These are phyloP conservation scores for Sardinella longiceps DNA, from an alignment of 2,797 vertebrate genomes.

Conservation along the genomic window DNA sequence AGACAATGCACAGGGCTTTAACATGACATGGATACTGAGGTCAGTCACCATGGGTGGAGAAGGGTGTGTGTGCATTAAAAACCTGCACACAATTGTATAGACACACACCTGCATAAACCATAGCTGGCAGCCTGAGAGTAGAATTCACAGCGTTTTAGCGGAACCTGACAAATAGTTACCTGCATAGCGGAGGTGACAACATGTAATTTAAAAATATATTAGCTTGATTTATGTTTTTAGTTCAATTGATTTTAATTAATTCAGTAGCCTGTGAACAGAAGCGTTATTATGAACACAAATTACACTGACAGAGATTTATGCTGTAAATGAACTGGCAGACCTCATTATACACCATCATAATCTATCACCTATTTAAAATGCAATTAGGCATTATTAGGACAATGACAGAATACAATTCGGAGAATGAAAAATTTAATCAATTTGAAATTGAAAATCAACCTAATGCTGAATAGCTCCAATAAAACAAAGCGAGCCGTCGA, in stretches of 20 bases:
- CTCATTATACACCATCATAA: slow-evolving; percentile 73
- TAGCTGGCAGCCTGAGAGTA: background rate
- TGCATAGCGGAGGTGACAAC: slow-evolving; percentile 61
- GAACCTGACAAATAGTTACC: slow-evolving; percentile 55
- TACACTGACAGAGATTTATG: slow-evolving; percentile 75
- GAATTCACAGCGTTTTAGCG: background rate
- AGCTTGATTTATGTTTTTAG: slow-evolving; percentile 71
- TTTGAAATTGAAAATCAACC: slow-evolving; percentile 64
- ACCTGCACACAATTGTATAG: slow-evolving; percentile 19
- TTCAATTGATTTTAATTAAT: slow-evolving; percentile 77
- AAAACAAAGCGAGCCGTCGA: slow-evolving; percentile 49
- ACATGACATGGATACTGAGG: background rate
- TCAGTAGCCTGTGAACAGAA: slow-evolving; percentile 66
- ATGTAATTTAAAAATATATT: slow-evolving; percentile 69
- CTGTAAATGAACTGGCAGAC: slow-evolving; percentile 68
- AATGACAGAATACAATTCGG: slow-evolving; percentile 70
- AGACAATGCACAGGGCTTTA: background rate
- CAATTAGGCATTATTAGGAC: slow-evolving; percentile 78
- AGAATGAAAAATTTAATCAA: slow-evolving; percentile 57
- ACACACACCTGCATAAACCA: slow-evolving; percentile 15
- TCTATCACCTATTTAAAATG: slow-evolving; percentile 80
- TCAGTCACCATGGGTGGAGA: background rate
- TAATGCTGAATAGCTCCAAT: slow-evolving; percentile 54
- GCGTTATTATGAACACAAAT: slow-evolving; percentile 73
- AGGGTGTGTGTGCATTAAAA: slow-evolving; percentile 22